Evolutionary conservation across 2,113 vertebrate species (phyloP).

Genomic region (Dasyornis broadbenti): DNA sequence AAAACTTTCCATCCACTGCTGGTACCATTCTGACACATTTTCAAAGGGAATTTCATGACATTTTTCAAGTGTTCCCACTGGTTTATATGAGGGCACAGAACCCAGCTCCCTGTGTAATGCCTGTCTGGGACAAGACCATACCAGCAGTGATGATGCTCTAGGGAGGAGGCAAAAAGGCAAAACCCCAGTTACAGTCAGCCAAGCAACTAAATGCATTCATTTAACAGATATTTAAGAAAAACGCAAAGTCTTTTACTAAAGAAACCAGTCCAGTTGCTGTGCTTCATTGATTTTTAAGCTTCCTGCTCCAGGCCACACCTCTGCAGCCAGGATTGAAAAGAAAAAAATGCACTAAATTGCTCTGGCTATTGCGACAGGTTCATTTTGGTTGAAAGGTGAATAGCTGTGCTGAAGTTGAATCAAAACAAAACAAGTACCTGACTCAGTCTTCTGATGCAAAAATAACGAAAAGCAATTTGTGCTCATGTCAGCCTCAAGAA

Average conservation of each 20-base stretch:
- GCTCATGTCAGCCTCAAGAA: background rate
- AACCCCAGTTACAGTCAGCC: background rate
- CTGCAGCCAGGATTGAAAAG: background rate
- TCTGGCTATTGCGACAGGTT: background rate
- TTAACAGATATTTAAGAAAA: background rate
- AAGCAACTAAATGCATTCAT: background rate
- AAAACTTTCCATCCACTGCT: background rate
- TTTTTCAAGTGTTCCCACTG: background rate
- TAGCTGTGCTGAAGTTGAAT: background rate
- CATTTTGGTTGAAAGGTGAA: background rate
- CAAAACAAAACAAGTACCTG: conserved; percentile 12
- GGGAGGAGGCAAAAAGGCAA: background rate
- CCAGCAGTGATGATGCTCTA: background rate
- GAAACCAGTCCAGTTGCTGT: background rate
- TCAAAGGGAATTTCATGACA: background rate
- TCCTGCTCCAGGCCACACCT: background rate
- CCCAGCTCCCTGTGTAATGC: background rate
- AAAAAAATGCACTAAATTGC: background rate
- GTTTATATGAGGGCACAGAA: background rate
- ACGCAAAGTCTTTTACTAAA: background rate
- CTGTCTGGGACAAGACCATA: background rate
- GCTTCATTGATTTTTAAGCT: background rate
- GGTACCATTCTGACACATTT: background rate
- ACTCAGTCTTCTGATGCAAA: background rate
- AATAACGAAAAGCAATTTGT: conserved; percentile 50